Evolutionary conservation across 1,140 invertebrate genomes (phyloP).

Genomic region (Pseudomyrmex pallidus): DNA sequence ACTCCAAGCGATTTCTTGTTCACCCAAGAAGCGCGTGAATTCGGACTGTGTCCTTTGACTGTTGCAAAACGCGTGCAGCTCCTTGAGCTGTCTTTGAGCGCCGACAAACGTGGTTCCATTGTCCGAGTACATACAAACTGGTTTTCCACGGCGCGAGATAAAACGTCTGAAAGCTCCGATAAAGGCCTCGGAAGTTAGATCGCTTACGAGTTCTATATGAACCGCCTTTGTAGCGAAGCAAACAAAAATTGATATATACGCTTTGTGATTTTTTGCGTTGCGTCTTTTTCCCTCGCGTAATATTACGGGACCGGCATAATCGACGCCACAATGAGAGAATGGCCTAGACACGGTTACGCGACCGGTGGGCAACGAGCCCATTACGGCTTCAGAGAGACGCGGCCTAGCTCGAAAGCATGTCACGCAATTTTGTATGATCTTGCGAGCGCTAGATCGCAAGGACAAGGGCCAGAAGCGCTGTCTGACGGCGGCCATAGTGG

Average conservation of each 20-base stretch:
- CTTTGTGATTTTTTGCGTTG: neutral
- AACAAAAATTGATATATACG: slow-evolving; percentile 53
- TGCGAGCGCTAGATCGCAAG: neutral
- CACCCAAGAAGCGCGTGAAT: neutral
- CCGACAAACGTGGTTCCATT: slow-evolving; percentile 44
- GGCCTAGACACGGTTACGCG: neutral
- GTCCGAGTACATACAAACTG: neutral
- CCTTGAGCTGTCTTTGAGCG: slow-evolving; percentile 5
- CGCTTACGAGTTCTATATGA: slow-evolving; percentile 16
- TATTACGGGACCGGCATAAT: neutral
- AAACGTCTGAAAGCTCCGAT: neutral
- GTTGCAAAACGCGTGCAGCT: neutral
- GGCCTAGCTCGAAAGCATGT: neutral
- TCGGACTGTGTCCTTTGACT: neutral
- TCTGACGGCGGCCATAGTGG: neutral
- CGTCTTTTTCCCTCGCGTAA: neutral
- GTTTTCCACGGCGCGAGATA: neutral
- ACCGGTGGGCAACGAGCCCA: neutral
- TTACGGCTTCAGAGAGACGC: neutral
- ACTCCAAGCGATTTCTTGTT: slow-evolving; percentile 62
- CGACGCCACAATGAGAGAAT: neutral
- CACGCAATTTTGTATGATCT: neutral
- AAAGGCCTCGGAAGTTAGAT: neutral
- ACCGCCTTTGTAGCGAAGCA: slow-evolving; percentile 42
- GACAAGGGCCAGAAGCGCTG: neutral